Percentiles rank a stretch among this genome's conserved stretches.
Evolutionary conservation across 1,140 invertebrate species (phyloP).

Genomic region (Lethocerus indicus): DNA sequence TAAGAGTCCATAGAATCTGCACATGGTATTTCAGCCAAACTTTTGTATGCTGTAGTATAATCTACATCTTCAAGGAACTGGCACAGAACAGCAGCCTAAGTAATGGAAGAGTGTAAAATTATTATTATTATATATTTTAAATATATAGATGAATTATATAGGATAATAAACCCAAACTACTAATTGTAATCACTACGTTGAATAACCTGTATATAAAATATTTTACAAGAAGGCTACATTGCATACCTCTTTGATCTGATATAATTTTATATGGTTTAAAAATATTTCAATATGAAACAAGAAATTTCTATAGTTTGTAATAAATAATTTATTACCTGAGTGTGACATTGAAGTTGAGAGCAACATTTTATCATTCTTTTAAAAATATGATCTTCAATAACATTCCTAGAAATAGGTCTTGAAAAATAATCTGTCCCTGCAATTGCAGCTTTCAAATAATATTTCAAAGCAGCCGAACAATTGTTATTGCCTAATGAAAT

Average conservation of each 20-base stretch:
- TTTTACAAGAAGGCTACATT: too few species aligned
- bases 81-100: constrained; percentile 78
- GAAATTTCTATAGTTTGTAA: too few species aligned
- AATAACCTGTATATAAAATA: neutral
- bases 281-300: too few species aligned
- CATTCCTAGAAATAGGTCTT: constrained; percentile 46
- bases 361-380: constrained; percentile 84
- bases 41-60: constrained; percentile 78
- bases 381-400: constrained; percentile 61
- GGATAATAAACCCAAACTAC: too few species aligned
- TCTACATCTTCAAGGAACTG: constrained; percentile 90
- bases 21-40: constrained; percentile 50
- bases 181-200: too few species aligned
- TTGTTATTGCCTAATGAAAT: constrained; percentile 42
- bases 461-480: constrained; percentile 64
- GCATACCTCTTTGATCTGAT: too few species aligned
- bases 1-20: constrained; percentile 88
- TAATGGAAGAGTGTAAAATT: too few species aligned
- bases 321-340: constrained; percentile 40
- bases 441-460: constrained; percentile 70
- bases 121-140: too few species aligned
- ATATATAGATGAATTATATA: too few species aligned
- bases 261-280: too few species aligned
- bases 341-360: constrained; percentile 67
- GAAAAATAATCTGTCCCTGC: constrained; percentile 73